Percentiles rank a stretch among this genome's conserved stretches.
phyloP scores from a whole-genome alignment of 2,797 vertebrate genomes.

The Natrix natrix region DNA sequence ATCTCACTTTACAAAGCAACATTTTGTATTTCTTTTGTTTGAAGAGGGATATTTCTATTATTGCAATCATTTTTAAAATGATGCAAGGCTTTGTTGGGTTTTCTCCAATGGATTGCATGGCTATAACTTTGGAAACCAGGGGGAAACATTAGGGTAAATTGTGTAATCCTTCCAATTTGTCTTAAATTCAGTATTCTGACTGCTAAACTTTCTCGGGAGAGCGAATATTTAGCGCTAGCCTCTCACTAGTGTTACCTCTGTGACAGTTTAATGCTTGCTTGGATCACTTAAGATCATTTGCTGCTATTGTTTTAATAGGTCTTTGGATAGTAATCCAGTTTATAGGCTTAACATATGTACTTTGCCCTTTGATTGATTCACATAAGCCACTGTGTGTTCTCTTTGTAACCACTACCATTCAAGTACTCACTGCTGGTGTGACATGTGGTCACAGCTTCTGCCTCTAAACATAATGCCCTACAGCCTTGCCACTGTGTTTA shows the following conservation, averaged over 20 bases:
- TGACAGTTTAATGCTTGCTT: background rate
- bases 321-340: background rate
- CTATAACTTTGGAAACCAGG: background rate
- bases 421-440: background rate
- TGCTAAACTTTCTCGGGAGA: background rate
- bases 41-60: background rate
- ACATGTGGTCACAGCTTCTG: background rate
- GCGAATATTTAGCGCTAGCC: background rate
- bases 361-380: background rate
- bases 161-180: background rate
- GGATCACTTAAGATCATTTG: background rate
- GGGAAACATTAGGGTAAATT: background rate
- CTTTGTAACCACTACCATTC: background rate
- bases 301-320: background rate
- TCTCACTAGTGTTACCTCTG: background rate
- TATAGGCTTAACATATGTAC: background rate
- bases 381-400: background rate
- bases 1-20: background rate
- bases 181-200: background rate
- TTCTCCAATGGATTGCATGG: background rate
- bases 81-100: background rate
- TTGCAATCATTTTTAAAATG: background rate
- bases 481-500: background rate
- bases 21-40: background rate
- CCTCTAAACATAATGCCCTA: background rate